Percentiles rank a stretch among this genome's conserved stretches.
Evolutionary conservation across 2,113 vertebrate genomes (phyloP).

Genomic region (Anarhynchus alexandrinus): DNA sequence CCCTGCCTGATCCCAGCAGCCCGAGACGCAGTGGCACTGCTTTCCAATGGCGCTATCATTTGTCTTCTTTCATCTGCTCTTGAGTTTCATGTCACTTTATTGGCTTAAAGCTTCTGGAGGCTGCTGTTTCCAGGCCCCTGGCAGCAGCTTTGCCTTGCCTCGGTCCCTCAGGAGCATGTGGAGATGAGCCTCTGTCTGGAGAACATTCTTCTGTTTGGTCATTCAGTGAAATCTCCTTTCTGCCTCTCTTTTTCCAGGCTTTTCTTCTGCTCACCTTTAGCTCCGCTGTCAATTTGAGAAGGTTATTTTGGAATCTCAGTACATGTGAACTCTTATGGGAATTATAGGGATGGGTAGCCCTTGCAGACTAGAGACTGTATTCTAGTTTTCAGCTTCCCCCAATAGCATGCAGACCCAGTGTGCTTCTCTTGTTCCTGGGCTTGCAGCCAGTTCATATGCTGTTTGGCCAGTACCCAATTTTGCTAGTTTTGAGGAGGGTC

Average conservation of each 20-base stretch:
- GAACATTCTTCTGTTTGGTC: background rate
- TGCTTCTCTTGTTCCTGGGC: slow-evolving; percentile 3
- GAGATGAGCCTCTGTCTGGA: background rate
- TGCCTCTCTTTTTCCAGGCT: background rate
- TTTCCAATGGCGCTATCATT: background rate
- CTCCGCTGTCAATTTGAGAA: background rate
- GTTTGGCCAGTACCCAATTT: background rate
- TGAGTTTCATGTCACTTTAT: background rate
- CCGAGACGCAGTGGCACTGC: background rate
- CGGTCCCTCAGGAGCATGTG: background rate
- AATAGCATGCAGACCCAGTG: background rate
- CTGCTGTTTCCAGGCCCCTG: background rate
- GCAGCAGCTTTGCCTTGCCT: background rate
- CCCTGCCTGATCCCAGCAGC: background rate
- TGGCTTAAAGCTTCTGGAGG: background rate
- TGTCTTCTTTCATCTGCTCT: background rate
- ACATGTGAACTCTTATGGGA: rapidly evolving
- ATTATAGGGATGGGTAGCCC: background rate
- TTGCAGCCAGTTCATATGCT: background rate
- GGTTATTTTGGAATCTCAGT: background rate
- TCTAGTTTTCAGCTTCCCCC: background rate
- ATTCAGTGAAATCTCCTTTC: background rate
- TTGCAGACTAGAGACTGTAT: background rate
- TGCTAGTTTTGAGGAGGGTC: slow-evolving; percentile 3
- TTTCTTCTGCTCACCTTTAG: background rate